Percentiles rank a stretch among this genome's conserved stretches.
Conservation (phyloP, 1,140 invertebrate genomes). For the Archegozetes longisetosus region DNA sequence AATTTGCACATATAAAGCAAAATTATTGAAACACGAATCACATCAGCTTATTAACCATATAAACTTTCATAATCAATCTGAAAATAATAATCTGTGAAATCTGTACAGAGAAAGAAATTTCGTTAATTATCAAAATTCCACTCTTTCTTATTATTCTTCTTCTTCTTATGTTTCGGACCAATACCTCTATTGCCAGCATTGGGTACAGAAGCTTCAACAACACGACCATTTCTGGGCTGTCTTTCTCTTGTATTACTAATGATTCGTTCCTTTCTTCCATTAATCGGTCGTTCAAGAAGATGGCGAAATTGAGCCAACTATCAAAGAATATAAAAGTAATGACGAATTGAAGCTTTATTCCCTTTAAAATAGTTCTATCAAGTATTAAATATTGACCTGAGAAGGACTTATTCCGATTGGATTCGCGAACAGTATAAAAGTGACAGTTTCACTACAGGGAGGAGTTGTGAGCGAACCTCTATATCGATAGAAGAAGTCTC, state of each 20-base stretch:
- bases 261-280: background rate
- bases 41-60: too few relatives aligned
- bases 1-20: too few relatives aligned
- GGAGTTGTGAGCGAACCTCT: slow-evolving; percentile 77
- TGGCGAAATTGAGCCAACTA: background rate
- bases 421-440: slow-evolving; percentile 68
- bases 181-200: background rate
- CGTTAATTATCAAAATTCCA: too few relatives aligned
- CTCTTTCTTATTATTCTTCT: too few relatives aligned
- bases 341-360: background rate
- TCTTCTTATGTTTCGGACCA: too few relatives aligned
- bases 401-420: slow-evolving; percentile 51
- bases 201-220: background rate
- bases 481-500: slow-evolving; percentile 50
- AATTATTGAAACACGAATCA: too few relatives aligned
- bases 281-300: background rate
- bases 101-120: too few relatives aligned
- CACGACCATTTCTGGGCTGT: background rate
- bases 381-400: slow-evolving; percentile 50
- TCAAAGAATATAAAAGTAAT: background rate
- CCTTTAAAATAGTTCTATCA: background rate
- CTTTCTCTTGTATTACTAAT: background rate
- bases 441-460: slow-evolving; percentile 70
- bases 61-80: too few relatives aligned
- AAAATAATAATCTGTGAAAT: too few relatives aligned